A percentile compares a stretch with the other conserved stretches of the same genome.
Conservation (phyloP, 2,888 invertebrate species). For the Brachylomia viminalis region DNA sequence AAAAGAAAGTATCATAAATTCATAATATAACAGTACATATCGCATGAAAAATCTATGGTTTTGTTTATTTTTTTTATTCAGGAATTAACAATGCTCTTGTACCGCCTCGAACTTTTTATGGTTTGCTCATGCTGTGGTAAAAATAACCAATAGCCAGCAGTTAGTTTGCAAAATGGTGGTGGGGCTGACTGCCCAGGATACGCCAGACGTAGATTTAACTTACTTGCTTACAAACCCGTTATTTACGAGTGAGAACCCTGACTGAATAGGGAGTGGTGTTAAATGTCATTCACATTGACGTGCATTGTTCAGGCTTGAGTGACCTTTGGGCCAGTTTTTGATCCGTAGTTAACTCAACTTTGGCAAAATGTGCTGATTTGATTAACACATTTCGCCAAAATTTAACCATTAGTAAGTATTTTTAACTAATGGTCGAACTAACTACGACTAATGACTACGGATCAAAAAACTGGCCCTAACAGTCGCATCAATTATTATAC, state of each 20-base stretch:
- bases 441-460: too few species aligned
- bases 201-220: not conserved
- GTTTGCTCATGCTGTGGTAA: too few species aligned
- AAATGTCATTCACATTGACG: constrained; percentile 76
- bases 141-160: too few species aligned
- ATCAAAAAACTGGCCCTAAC: too few species aligned
- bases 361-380: too few species aligned
- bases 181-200: too few species aligned
- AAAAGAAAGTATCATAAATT: not conserved
- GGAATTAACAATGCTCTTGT: not conserved
- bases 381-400: too few species aligned
- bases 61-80: not conserved
- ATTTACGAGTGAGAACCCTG: constrained; percentile 46
- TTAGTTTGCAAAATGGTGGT: too few species aligned
- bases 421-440: too few species aligned
- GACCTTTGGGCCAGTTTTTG: too few species aligned
- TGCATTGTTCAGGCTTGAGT: constrained; percentile 70
- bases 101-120: not conserved
- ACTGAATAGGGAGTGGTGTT: constrained; percentile 59
- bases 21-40: not conserved
- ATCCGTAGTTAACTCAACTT: too few species aligned
- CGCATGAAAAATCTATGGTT: not conserved
- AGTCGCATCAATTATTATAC: constrained; percentile 55
- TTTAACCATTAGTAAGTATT: too few species aligned
- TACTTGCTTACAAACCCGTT: not conserved